Conservation (phyloP, 2,113 vertebrate species). For the Cyanistes caeruleus region DNA sequence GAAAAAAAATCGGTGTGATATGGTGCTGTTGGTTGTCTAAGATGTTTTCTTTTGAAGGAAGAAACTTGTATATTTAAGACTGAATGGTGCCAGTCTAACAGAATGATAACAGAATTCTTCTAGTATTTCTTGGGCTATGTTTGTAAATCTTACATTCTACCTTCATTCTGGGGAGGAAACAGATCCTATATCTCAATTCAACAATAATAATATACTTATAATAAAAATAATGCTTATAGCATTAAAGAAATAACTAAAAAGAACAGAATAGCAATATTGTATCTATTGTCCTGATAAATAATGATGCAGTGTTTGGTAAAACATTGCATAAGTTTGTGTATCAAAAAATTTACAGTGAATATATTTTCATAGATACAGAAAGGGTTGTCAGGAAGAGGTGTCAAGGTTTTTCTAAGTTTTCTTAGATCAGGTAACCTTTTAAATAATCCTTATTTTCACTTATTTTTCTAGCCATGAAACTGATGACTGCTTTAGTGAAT, state of each 20-base stretch:
- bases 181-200: not conserved
- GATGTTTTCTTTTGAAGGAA: not conserved
- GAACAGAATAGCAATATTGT: not conserved
- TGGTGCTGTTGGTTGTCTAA: not conserved
- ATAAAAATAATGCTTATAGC: not conserved
- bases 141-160: not conserved
- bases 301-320: not conserved
- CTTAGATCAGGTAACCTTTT: not conserved
- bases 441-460: not conserved
- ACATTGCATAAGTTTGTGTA: fast-evolving
- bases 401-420: not conserved
- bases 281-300: not conserved
- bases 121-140: not conserved
- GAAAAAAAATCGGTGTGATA: not conserved
- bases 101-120: not conserved
- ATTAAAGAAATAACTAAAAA: not conserved
- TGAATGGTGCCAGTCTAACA: not conserved
- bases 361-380: not conserved
- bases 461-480: conserved; percentile 89
- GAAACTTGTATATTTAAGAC: not conserved
- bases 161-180: not conserved
- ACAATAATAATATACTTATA: not conserved
- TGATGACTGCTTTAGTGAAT: conserved; percentile 99
- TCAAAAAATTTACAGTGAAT: not conserved
- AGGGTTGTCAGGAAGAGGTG: not conserved